Base-by-base conservation (phyloP, 2,888 invertebrate species). In the Pheosia tremula region DNA sequence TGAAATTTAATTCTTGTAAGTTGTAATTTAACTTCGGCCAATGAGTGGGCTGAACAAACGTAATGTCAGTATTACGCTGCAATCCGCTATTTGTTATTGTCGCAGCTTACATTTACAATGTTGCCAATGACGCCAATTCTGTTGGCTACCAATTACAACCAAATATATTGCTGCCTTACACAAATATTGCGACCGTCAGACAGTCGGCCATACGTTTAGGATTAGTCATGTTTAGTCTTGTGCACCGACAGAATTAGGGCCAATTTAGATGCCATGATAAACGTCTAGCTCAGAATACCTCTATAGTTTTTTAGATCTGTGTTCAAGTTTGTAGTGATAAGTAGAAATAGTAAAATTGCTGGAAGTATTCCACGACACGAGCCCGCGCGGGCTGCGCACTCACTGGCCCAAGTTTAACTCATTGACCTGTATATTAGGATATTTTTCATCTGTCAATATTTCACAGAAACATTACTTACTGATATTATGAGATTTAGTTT, bases 401-500 rank as follows among this genome's bases (percentile, higher is more conserved):
- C 62, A 64, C 62, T 68, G 76, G 76, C 70, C 74, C 64, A 62
- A 72, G 66, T 70, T 68, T 66, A 64, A 62, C 63, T 65, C 74
- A 75, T 67, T 75, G 78, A 83, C 74, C 76, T 75, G 77, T 71
- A 77, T 64, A 68, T 69, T 64, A 66, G 67, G 66, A 61, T 69
- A 65, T 75, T 74, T 68, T 78, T 75, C 71, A 72, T 76, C 69
- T 77, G 76, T 77, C 77, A 75, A 75, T 72, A 71, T 77, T 82
- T 83, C 81, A 79, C 83, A 78, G 82, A 80, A 79, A 77, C 79
- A 80, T 82, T 80, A 61, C 67, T 82, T 80, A 61, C 67, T 87
- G 88, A 90, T 90, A 89, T 89, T 90, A 87, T 79, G 83, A 86
- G 80, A 85, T 89, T 80, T 80, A 80, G 88, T 87, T 81, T 85